Evolutionary conservation across 2,888 invertebrate species (phyloP).

Genomic region (Apamea monoglypha): DNA sequence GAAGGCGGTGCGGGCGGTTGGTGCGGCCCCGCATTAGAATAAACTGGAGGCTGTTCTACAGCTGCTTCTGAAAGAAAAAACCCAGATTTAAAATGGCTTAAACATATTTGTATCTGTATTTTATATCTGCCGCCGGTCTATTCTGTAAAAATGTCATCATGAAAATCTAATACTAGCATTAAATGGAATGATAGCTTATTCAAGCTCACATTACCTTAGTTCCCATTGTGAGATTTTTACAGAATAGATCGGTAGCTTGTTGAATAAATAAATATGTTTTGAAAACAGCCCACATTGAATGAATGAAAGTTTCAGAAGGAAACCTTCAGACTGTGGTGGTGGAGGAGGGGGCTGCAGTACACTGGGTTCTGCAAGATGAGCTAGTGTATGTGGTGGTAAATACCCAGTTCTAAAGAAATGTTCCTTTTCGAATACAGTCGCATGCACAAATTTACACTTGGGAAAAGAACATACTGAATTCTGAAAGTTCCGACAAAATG

Average conservation of each 20-base stretch:
- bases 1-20: slow-evolving; percentile 42
- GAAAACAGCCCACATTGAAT: neutral
- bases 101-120: neutral
- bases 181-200: no score
- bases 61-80: slow-evolving; percentile 35
- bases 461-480: slow-evolving; percentile 75
- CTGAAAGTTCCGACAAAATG: slow-evolving; percentile 82
- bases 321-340: slow-evolving; percentile 70
- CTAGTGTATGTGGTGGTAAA: slow-evolving; percentile 76
- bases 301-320: neutral
- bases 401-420: slow-evolving; percentile 77
- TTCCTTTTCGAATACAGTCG: slow-evolving; percentile 81
- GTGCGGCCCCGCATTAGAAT: slow-evolving; percentile 49
- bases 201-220: no score
- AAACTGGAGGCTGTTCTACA: neutral
- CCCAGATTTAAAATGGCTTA: neutral
- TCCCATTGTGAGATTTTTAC: no score
- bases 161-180: no score
- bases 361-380: slow-evolving; percentile 72
- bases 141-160: no score
- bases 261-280: neutral
- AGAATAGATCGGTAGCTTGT: neutral
- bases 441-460: slow-evolving; percentile 82
- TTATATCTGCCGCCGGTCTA: neutral
- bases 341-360: slow-evolving; percentile 67